These are phyloP conservation scores for Archocentrus centrarchus DNA, from an alignment of 2,113 vertebrate genomes.

Conservation along the genomic window DNA sequence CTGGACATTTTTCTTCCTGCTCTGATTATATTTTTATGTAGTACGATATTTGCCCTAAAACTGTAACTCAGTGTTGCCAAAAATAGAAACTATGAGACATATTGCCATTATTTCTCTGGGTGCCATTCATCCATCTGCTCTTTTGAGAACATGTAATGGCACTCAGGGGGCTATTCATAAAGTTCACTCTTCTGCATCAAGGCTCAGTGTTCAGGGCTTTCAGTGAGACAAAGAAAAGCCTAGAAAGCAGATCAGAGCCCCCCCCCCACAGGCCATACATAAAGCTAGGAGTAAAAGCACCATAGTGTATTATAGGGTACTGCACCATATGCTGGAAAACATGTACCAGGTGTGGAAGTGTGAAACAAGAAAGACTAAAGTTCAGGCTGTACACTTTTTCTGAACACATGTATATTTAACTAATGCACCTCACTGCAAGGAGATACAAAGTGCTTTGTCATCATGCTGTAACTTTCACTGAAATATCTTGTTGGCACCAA, in stretches of 20 bases:
- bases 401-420: constrained; percentile 17
- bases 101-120: constrained; percentile 57
- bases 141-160: constrained; percentile 62
- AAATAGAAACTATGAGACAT: constrained; percentile 60
- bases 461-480: constrained; percentile 52
- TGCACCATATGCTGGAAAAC: not conserved
- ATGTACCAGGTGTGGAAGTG: constrained; percentile 17
- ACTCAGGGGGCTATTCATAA: constrained; percentile 66
- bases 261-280: not conserved
- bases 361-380: not conserved
- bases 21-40: constrained; percentile 54
- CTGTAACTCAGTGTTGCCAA: constrained; percentile 40
- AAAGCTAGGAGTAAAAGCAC: not conserved
- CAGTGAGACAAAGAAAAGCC: constrained; percentile 47
- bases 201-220: constrained; percentile 53
- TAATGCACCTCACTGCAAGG: constrained; percentile 23
- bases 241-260: constrained; percentile 35
- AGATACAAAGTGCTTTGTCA: constrained; percentile 64
- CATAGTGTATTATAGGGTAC: not conserved
- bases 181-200: constrained; percentile 67
- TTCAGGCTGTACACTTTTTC: constrained; percentile 17
- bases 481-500: constrained; percentile 49
- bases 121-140: constrained; percentile 72
- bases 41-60: constrained; percentile 63
- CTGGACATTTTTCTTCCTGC: constrained; percentile 24